Base-by-base conservation (phyloP, 2,888 invertebrate species). In the Drosophila ustulata region DNA sequence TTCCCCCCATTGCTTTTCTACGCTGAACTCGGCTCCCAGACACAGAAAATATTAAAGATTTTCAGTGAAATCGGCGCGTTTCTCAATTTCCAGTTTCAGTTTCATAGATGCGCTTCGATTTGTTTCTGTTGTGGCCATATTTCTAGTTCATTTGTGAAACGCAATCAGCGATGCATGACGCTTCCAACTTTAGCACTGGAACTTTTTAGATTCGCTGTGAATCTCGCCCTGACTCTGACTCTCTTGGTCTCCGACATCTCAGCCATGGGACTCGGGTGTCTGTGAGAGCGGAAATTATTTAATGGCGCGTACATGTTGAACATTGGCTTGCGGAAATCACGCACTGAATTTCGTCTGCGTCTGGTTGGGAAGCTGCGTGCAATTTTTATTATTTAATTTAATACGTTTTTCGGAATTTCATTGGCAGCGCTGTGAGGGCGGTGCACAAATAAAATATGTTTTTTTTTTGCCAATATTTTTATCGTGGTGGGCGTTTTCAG, bases 241-340 rank as follows among this genome's bases (percentile, higher is more conserved):
- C 32, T 46, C 39, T 49, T 32, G 39, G 9, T 11, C 4, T 26
- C 37, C 41, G 49, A 26, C 28, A 41, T 32, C 23, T 41, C 37
- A 28, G 23, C 9, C 13, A n/a, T 71, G 11, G 28, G 39, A 39
- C 50, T 55, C 47, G 49, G 56, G 50, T 49, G 62, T 50, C 64
- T 67, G 73, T 67, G 70, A 73, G 89, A 80, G 85, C 86, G 86
- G 86, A 88, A 88, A 90, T 90, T 91, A 91, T 90, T 90, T 90
- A 90, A 91, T 90, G 90, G 82, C 77, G 82, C 90, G 90, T 80
- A 88, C 88, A 88, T 80, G 82, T 66, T 69, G 64, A 61, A 63
- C 78, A 69, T 70, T 58, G 65, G 58, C 58, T 58, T 71, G 83
- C 89, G 89, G 86, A 87, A 85, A 88, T 87, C 89, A 89, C 88